phyloP scores from a whole-genome alignment of 2,888 invertebrate genomes.

The Drosophila longiperda region DNA sequence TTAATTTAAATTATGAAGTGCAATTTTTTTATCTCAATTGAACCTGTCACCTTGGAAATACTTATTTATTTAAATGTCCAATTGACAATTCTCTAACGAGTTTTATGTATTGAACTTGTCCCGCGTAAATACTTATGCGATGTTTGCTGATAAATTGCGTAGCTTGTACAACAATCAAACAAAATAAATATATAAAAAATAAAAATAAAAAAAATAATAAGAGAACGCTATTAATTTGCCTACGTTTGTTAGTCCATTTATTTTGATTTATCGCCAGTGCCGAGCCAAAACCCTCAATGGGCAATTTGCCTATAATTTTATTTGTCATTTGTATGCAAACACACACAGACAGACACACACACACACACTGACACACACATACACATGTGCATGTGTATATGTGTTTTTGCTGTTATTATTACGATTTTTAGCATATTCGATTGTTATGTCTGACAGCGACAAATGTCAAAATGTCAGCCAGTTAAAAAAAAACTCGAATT shows the following conservation, averaged over 20 bases:
- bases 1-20: not conserved
- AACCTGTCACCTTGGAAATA: not conserved
- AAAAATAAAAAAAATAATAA: not conserved
- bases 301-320: slow-evolving; percentile 62
- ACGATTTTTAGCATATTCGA: slow-evolving; percentile 67
- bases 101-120: not conserved
- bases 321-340: slow-evolving; percentile 46
- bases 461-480: slow-evolving; percentile 72
- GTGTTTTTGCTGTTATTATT: slow-evolving; percentile 43
- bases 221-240: slow-evolving; percentile 33
- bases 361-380: not conserved
- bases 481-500: slow-evolving; percentile 42
- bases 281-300: slow-evolving; percentile 35
- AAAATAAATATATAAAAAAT: not conserved
- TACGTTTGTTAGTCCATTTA: slow-evolving; percentile 55
- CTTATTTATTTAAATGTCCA: slow-evolving; percentile 1
- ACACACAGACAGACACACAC: not conserved
- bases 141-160: slow-evolving; percentile 2
- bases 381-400: not conserved
- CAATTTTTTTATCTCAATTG: not conserved
- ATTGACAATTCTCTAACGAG: slow-evolving; percentile 8
- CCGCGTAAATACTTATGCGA: not conserved
- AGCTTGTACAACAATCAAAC: not conserved
- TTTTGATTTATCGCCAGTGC: slow-evolving; percentile 62
- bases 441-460: slow-evolving; percentile 74